A percentile compares a stretch with the other conserved stretches of the same genome.
Evolutionary conservation across 2,113 vertebrate genomes (phyloP).

Genomic region (Romanogobio albipinnatus): DNA sequence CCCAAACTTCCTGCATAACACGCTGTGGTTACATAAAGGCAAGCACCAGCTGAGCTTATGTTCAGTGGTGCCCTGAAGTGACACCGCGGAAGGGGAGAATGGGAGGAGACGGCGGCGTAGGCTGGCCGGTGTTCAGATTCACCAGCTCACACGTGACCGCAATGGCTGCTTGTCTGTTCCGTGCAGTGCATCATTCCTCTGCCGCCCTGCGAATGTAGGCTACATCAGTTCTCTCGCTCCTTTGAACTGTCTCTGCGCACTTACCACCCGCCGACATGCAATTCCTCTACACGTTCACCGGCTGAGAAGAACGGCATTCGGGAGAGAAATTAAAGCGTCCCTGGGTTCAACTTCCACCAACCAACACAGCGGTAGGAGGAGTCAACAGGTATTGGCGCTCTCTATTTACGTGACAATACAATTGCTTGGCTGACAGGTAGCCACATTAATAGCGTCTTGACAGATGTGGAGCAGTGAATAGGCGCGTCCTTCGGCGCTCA

Average conservation of each 20-base stretch:
- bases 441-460: slow-evolving; percentile 20
- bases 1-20: background rate
- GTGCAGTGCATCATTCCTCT: slow-evolving; percentile 43
- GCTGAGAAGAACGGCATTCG: background rate
- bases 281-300: background rate
- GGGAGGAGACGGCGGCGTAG: slow-evolving; percentile 42
- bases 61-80: slow-evolving; percentile 45
- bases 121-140: slow-evolving; percentile 43
- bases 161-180: slow-evolving; percentile 54
- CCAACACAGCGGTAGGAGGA: slow-evolving; percentile 72
- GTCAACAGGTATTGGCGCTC: slow-evolving; percentile 75
- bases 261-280: background rate
- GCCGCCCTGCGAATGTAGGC: slow-evolving; percentile 16
- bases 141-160: slow-evolving; percentile 54
- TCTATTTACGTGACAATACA: slow-evolving; percentile 20
- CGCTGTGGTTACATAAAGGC: slow-evolving; percentile 26
- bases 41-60: slow-evolving; percentile 23
- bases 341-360: slow-evolving; percentile 66
- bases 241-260: background rate
- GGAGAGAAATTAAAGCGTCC: slow-evolving; percentile 44
- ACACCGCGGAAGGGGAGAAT: slow-evolving; percentile 32
- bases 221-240: background rate
- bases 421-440: slow-evolving; percentile 45
- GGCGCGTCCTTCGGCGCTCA: slow-evolving; percentile 25
- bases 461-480: slow-evolving; percentile 30